Evolutionary conservation across 2,888 invertebrate genomes (phyloP).

Genomic region (Eristalis arbustorum): DNA sequence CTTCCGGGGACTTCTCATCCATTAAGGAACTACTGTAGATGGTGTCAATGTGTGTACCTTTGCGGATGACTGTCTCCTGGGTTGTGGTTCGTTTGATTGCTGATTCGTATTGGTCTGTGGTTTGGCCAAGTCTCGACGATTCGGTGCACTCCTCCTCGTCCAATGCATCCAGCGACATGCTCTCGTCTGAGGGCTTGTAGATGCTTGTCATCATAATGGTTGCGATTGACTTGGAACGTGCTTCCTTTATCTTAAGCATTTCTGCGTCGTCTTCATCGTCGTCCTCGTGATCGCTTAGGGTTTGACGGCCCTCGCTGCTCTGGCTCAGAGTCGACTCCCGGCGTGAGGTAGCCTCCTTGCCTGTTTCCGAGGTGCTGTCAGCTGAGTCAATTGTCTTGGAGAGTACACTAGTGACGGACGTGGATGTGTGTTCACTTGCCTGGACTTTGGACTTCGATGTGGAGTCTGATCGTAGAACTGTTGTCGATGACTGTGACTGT

Average conservation of each 20-base stretch:
- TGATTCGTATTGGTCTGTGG: slow-evolving; percentile 38
- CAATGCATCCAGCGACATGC: slow-evolving; percentile 72
- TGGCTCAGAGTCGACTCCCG: slow-evolving; percentile 76
- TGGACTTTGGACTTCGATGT: slow-evolving; percentile 29
- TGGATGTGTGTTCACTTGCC: slow-evolving; percentile 45
- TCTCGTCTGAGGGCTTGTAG: slow-evolving; percentile 78
- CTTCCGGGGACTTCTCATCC: slow-evolving; percentile 63
- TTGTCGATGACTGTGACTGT: slow-evolving; percentile 25
- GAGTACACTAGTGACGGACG: background rate
- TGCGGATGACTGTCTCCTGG: slow-evolving; percentile 46
- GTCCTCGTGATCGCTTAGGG: slow-evolving; percentile 77
- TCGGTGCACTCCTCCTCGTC: slow-evolving; percentile 75
- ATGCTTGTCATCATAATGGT: slow-evolving; percentile 80
- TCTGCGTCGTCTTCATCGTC: slow-evolving; percentile 74
- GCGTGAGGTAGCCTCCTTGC: slow-evolving; percentile 45
- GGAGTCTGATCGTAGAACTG: slow-evolving; percentile 41
- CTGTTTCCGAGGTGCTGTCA: slow-evolving; percentile 6
- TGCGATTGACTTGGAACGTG: slow-evolving; percentile 80
- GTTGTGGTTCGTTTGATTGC: background rate
- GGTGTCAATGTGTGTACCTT: slow-evolving; percentile 8
- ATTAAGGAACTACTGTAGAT: slow-evolving; percentile 7
- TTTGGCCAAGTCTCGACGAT: slow-evolving; percentile 32
- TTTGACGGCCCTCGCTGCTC: slow-evolving; percentile 75
- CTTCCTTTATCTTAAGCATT: slow-evolving; percentile 77
- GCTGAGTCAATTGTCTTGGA: slow-evolving; percentile 30